phyloP scores from a whole-genome alignment of 2,797 vertebrate genomes.

The Ictinia mississippiensis region DNA sequence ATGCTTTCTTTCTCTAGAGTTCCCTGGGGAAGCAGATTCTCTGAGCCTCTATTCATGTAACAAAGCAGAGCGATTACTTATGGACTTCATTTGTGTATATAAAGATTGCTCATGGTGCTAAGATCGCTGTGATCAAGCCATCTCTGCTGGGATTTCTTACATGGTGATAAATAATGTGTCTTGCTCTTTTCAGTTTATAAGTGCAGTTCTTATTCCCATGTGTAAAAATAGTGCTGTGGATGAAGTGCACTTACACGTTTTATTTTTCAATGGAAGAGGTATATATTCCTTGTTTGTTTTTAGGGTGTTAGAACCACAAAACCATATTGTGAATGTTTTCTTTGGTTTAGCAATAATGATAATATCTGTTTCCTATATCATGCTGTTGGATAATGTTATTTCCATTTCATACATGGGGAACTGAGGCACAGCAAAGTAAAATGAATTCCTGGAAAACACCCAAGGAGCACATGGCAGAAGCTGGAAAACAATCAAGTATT shows the following conservation, averaged over 20 bases:
- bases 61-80: background rate
- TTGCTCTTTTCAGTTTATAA: background rate
- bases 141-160: background rate
- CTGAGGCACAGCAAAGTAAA: background rate
- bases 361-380: background rate
- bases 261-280: background rate
- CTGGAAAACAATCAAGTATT: conserved; percentile 40
- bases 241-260: background rate
- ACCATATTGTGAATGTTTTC: background rate
- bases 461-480: conserved; percentile 34
- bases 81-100: background rate
- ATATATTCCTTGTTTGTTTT: background rate
- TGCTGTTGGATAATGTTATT: background rate
- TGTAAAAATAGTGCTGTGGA: background rate
- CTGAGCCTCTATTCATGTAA: background rate
- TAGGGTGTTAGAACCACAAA: background rate
- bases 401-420: background rate
- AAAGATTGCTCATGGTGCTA: background rate
- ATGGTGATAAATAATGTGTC: background rate
- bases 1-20: background rate
- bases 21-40: background rate
- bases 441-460: conserved; percentile 7
- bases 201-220: background rate
- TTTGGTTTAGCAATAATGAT: background rate
- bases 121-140: background rate